These are phyloP conservation scores for Podarcis siculus DNA, from an alignment of 2,797 vertebrate genomes.

Conservation along the genomic window DNA sequence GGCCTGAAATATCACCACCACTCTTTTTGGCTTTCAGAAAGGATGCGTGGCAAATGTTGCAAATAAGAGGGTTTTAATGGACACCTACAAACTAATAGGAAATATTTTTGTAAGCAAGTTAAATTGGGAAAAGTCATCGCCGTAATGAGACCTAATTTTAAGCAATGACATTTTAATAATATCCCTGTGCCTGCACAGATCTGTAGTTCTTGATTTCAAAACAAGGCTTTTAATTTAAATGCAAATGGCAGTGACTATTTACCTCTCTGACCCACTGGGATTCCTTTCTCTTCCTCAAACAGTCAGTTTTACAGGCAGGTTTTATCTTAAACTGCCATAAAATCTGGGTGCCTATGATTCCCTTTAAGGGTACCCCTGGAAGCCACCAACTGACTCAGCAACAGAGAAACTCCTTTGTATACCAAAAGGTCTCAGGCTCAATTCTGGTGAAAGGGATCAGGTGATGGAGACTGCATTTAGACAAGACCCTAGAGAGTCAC, in stretches of 20 bases:
- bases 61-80: slow-evolving; percentile 15
- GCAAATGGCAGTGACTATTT: slow-evolving; percentile 29
- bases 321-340: background rate
- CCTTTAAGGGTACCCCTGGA: background rate
- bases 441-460: background rate
- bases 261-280: background rate
- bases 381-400: background rate
- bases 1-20: background rate
- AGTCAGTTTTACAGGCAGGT: background rate
- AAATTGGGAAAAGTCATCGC: slow-evolving; percentile 21
- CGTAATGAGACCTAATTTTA: slow-evolving; percentile 30
- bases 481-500: background rate
- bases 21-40: background rate
- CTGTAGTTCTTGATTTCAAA: slow-evolving; percentile 29
- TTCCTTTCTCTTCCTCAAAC: background rate
- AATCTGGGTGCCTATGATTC: background rate
- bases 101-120: slow-evolving; percentile 17
- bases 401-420: background rate
- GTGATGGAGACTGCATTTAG: background rate
- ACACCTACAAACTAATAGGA: slow-evolving; percentile 24
- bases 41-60: background rate
- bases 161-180: slow-evolving; percentile 17
- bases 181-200: slow-evolving; percentile 1
- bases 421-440: background rate
- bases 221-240: slow-evolving; percentile 39